Base-by-base conservation (phyloP, 2,113 vertebrate genomes). In the Campylomormyrus numenius region DNA sequence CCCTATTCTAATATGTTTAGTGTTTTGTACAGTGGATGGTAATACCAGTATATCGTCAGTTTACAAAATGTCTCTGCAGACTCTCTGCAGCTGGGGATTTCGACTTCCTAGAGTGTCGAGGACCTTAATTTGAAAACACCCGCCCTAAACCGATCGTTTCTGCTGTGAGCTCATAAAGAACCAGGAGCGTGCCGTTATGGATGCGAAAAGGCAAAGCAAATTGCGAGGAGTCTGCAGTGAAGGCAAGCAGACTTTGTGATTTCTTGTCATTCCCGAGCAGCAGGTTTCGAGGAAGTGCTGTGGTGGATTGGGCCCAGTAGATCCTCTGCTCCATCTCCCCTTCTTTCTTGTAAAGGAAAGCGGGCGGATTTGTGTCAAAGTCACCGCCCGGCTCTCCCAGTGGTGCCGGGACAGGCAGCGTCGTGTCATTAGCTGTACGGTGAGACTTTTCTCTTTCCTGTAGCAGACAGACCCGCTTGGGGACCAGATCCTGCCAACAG, bases 281-380 rank as follows among this genome's bases (percentile, higher is more conserved):
- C 27, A 13, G 27, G 48, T 87, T 87, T 35, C 17, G 15, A 4
- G 85, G 11, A 87, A 53, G 48, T 6, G 27, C 50, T 17, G 31
- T 1, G 50, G 15, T 3, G 49, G 49, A 39, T 52, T 0, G 0
- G 50, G 8, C 85, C 48, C 49, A 1, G 49, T 50, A 31, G 74
- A 80, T 39, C 24, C 84, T 42, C 87, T 7, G 42, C 19, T 58
- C 39, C 35, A 1, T 45, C 52, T 45, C 42, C 4, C 56, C 21
- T 27, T 48, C 87, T 50, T n/a, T n/a, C 87, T 35, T 88, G 53
- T 46, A 24, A 88, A 35, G 39, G 21, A 35, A 58, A 66, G 35
- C 7, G 53, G 87, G 87, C 42, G 31, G 87, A 46, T 88, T 88
- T 45, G 87, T 58, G 87, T 88, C 53, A 58, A 15, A 45, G 87